Conservation (phyloP, 1,140 invertebrate species). For the Caerostris extrusa region DNA sequence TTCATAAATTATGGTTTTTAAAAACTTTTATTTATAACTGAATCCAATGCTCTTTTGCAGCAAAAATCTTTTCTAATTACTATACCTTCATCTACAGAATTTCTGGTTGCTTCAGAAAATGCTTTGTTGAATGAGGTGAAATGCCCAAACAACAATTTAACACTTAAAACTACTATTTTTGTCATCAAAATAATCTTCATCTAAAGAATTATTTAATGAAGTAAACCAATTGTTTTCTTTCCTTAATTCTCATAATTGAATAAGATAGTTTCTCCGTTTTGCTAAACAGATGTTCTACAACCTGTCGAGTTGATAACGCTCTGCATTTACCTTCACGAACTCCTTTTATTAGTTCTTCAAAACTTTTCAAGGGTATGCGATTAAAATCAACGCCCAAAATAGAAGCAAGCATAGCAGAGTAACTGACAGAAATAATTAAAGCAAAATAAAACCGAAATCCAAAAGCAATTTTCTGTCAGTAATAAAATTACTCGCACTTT, state of each 20-base stretch:
- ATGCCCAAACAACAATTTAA: not conserved
- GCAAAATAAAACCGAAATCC: not conserved
- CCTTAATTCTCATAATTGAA: not conserved
- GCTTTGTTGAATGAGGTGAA: not conserved
- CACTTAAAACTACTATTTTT: not conserved
- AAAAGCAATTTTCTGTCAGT: not conserved
- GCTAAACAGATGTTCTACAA: not conserved
- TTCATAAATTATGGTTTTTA: not conserved
- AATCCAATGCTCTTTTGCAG: not conserved
- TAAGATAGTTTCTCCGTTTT: not conserved
- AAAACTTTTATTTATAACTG: not conserved
- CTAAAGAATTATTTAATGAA: not conserved
- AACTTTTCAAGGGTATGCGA: not conserved
- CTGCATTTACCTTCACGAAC: not conserved
- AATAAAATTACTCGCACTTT: not conserved
- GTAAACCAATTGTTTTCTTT: not conserved
- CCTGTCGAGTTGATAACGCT: not conserved
- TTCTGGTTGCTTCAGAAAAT: not conserved
- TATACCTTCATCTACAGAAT: not conserved
- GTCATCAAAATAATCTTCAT: not conserved
- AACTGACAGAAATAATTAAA: not conserved
- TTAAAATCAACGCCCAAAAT: not conserved
- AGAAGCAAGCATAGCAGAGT: not conserved
- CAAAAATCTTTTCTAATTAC: constrained; percentile 32
- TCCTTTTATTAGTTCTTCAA: not conserved